A percentile compares a stretch with the other conserved stretches of the same genome.
These are phyloP conservation scores for Thinocorus orbignyianus DNA, from an alignment of 2,113 vertebrate species.

Conservation along the genomic window DNA sequence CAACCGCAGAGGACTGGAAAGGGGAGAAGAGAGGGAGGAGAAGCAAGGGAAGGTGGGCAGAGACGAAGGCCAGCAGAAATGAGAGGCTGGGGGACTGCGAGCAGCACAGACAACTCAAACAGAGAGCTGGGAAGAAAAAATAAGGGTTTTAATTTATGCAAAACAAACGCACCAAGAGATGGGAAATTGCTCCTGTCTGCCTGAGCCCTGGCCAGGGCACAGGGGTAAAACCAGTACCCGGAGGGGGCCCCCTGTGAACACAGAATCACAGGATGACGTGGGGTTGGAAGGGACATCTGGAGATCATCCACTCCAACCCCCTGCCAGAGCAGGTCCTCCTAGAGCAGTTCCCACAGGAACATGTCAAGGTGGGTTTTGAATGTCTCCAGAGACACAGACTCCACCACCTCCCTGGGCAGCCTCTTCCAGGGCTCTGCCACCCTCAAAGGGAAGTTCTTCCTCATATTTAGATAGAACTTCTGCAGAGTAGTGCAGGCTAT, in stretches of 20 bases:
- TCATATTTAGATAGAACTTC: no score
- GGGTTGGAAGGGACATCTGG: no score
- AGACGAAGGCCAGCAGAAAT: background rate
- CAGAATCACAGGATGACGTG: no score
- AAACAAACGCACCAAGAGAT: background rate
- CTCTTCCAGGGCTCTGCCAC: no score
- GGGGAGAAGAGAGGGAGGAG: background rate
- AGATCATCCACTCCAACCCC: no score
- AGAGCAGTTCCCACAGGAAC: no score
- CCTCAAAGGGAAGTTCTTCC: no score
- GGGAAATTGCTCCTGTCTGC: background rate
- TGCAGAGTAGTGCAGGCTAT: background rate
- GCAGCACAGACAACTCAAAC: background rate
- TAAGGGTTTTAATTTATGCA: rapidly evolving
- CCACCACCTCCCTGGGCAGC: no score
- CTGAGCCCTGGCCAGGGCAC: rapidly evolving
- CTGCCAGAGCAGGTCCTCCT: no score
- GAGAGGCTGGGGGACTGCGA: background rate
- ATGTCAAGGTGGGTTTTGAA: no score
- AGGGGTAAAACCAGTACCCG: rapidly evolving
- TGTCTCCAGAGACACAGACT: no score
- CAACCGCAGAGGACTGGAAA: background rate
- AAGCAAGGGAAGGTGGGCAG: background rate
- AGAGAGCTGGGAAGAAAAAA: background rate
- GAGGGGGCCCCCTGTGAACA: background rate